Percentiles rank a stretch among this genome's conserved stretches.
Conservation (phyloP, 1,140 invertebrate species). For the Lethrus apterus region DNA sequence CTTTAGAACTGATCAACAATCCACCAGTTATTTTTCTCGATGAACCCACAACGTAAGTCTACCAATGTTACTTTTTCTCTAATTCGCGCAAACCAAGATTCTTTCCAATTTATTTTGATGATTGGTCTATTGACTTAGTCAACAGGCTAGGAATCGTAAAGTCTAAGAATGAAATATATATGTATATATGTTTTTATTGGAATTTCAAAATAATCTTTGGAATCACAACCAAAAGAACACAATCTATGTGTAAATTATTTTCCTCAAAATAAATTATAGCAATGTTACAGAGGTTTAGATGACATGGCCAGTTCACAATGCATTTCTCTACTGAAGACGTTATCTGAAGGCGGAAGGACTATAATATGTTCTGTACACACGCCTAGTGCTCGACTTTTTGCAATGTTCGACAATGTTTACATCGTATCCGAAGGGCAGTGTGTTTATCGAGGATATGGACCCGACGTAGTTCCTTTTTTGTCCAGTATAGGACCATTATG, state of each 20-base stretch:
- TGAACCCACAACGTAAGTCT: slow-evolving; percentile 71
- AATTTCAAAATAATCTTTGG: too few species aligned
- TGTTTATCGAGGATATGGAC: slow-evolving; percentile 60
- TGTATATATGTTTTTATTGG: too few species aligned
- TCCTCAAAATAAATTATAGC: slow-evolving; percentile 21
- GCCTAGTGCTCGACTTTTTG: slow-evolving; percentile 72
- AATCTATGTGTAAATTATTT: neutral
- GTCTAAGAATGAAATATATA: too few species aligned
- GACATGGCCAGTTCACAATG: slow-evolving; percentile 70
- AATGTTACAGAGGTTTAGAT: slow-evolving; percentile 65
- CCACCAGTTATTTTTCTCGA: slow-evolving; percentile 85
- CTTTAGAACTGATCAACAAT: slow-evolving; percentile 88
- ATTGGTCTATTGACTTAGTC: too few species aligned
- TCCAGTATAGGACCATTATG: slow-evolving; percentile 58
- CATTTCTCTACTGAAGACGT: slow-evolving; percentile 61
- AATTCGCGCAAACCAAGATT: too few species aligned
- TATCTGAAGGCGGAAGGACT: slow-evolving; percentile 74
- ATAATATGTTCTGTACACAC: slow-evolving; percentile 90
- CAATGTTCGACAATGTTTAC: slow-evolving; percentile 71
- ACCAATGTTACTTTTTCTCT: too few species aligned
- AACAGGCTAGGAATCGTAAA: too few species aligned
- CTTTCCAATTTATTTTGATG: too few species aligned
- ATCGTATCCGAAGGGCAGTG: slow-evolving; percentile 66
- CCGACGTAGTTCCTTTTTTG: slow-evolving; percentile 63
- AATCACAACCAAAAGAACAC: too few species aligned